These are phyloP conservation scores for Hanleya hanleyi DNA, from an alignment of 2,888 invertebrate species.

Conservation along the genomic window DNA sequence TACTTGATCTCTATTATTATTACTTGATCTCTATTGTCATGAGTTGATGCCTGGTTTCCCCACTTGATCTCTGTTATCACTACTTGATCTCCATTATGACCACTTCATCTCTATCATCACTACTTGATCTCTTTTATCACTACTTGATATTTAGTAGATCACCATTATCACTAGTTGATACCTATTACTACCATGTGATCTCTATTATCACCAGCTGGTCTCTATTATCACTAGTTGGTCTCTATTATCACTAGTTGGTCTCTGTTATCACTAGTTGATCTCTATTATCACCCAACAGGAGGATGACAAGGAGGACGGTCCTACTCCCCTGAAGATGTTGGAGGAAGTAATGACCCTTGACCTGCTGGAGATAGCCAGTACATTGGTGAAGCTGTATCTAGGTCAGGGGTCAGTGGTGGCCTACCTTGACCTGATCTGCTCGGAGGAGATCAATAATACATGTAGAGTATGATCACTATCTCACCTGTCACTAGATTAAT, in stretches of 20 bases:
- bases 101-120: no score
- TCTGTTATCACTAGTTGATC: background rate
- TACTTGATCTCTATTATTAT: background rate
- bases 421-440: constrained; percentile 46
- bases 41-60: no score
- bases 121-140: no score
- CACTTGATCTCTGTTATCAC: no score
- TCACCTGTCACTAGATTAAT: no score
- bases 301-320: constrained; percentile 7
- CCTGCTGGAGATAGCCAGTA: constrained; percentile 48
- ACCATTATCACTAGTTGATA: no score
- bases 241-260: background rate
- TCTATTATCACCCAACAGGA: background rate
- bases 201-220: background rate
- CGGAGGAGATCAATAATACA: constrained; percentile 48
- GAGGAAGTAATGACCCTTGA: constrained; percentile 51
- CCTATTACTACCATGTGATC: no score
- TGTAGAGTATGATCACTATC: constrained; percentile 32
- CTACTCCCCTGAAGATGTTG: constrained; percentile 41
- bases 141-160: no score
- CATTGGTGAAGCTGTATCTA: constrained; percentile 52
- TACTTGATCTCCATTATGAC: no score
- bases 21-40: no score
- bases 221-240: background rate
- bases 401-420: constrained; percentile 48